Percentiles rank a stretch among this genome's conserved stretches.
phyloP scores from a whole-genome alignment of 37 sponge, comb jelly and placozoan genomes.

The Diacarnus erythraeanus region DNA sequence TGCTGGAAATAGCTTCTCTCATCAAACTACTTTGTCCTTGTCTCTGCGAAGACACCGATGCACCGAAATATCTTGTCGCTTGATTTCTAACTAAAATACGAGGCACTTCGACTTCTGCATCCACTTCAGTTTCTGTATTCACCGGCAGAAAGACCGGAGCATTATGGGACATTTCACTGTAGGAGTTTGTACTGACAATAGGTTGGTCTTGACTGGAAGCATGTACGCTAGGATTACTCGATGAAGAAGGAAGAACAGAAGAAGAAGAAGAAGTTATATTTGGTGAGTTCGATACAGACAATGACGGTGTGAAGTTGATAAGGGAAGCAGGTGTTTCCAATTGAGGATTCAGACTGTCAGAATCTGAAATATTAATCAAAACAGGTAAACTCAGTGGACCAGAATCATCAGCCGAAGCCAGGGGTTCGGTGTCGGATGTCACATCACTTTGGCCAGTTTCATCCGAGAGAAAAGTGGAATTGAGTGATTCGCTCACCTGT shows the following conservation, averaged over 20 bases:
- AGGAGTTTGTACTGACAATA: background rate
- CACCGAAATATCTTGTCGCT: background rate
- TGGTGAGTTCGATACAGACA: background rate
- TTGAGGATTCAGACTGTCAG: background rate
- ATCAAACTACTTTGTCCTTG: background rate
- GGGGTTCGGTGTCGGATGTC: background rate
- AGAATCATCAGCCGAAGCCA: background rate
- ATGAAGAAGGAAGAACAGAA: background rate
- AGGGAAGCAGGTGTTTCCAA: conserved; percentile 12
- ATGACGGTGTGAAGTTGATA: conserved; percentile 18
- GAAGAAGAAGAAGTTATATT: background rate
- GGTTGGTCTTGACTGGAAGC: background rate
- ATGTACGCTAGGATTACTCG: background rate
- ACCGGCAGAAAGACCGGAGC: background rate
- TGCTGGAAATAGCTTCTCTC: background rate
- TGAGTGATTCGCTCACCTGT: background rate
- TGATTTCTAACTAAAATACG: background rate
- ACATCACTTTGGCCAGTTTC: background rate
- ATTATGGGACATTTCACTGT: background rate
- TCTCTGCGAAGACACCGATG: background rate
- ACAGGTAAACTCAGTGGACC: conserved; percentile 15
- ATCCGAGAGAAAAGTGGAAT: background rate
- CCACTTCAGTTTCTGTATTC: background rate
- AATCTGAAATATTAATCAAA: conserved; percentile 32
- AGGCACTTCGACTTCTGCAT: background rate